These are phyloP conservation scores for Aphrocallistes beatrix DNA, from an alignment of 37 sponge, comb jelly and placozoan genomes.

Conservation along the genomic window DNA sequence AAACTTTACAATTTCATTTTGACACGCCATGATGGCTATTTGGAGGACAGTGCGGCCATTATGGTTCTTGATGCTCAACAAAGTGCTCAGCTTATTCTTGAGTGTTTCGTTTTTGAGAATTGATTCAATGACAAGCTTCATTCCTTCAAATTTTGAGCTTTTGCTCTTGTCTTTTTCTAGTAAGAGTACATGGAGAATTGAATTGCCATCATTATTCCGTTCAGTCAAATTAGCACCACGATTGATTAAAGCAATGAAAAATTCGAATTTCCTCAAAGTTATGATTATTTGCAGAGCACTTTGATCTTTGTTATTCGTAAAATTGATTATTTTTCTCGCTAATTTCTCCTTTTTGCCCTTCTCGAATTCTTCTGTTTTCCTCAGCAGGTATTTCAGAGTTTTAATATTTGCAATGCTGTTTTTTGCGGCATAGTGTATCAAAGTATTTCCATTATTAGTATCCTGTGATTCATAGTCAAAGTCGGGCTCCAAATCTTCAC, in stretches of 20 bases:
- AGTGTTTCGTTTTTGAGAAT: background rate
- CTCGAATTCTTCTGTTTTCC: background rate
- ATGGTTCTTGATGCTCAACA: background rate
- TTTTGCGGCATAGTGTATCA: background rate
- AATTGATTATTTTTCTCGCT: background rate
- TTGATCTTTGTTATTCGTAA: background rate
- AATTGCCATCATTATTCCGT: background rate
- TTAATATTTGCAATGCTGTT: background rate
- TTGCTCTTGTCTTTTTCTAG: background rate
- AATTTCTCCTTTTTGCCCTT: background rate
- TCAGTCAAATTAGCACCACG: background rate
- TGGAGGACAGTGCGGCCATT: background rate
- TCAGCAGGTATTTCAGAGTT: background rate
- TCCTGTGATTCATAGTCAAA: background rate
- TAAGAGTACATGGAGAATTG: background rate
- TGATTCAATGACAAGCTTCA: background rate
- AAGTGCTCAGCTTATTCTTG: background rate
- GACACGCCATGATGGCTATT: background rate
- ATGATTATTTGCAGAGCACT: background rate
- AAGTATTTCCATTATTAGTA: background rate
- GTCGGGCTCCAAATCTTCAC: background rate
- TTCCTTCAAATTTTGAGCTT: background rate
- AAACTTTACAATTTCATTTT: background rate
- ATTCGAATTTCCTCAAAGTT: background rate
- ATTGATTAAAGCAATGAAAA: slow-evolving; percentile 8